Evolutionary conservation across 2,113 vertebrate genomes (phyloP), one percentile per base, ranked within the genome.

Genomic region (mouse (Mus musculus)): DNA sequence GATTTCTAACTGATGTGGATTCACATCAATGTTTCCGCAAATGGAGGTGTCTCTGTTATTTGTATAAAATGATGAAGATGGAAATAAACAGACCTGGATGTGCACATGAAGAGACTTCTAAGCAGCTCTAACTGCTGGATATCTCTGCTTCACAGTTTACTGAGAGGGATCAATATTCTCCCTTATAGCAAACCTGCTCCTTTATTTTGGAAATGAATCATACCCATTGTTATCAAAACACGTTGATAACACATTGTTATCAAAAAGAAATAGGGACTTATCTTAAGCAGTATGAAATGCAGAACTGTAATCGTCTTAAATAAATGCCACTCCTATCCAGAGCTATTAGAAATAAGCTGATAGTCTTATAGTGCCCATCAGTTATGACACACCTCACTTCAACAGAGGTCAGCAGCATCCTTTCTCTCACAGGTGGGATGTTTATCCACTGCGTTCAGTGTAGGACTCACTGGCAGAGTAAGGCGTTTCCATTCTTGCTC

Each of bases 131-230:
- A 52, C 2, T 75, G 75, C 52, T 61, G 78, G 0, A 71, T 84
- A 4, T 36, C 33, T 65, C 33, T 73, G 24, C 78, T 78, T 42
- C 73, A 42, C 20, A 73, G 1, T 80, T 81, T 69, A 73, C 88
- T 81, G 77, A 73, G 7, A 75, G 39, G 4, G 8, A 36, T 91
- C 5, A 77, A 52, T 28, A 78, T 73, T 89, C 30, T 89, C 10
- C 22, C 52, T 52, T 81, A 80, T 36, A 52, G 39, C 24, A 89
- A 65, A 84, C 88, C 20, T 89, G 7, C 24, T 84, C 46, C 30
- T 78, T 54, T 73, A 19, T 84, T 89, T 92, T 78, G 6, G 24
- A 95, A 85, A 80, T 91, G 19, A 95, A 69, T 33, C 36, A 59
- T 17, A 61, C 7, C 42, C 28, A 54, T 61, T 72, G 36, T 72